Conservation (phyloP, 2,113 vertebrate genomes). For the Typhlomys cinereus region DNA sequence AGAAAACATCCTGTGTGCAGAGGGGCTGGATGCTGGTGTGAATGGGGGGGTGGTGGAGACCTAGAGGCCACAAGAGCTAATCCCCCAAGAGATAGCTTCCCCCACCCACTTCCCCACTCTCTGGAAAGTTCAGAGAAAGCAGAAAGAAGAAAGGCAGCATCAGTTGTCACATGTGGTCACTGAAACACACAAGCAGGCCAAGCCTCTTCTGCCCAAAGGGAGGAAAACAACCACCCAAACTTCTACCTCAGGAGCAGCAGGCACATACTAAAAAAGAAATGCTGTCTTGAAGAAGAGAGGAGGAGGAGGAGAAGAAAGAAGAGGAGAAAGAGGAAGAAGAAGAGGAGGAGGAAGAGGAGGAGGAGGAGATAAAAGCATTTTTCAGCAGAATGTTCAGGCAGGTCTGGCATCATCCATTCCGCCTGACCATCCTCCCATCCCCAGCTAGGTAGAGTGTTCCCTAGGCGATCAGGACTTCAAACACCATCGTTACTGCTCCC, state of each 20-base stretch:
- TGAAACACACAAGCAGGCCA: conserved; percentile 47
- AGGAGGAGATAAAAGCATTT: background rate
- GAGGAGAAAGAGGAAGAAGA: too few species aligned
- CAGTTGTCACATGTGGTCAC: conserved; percentile 57
- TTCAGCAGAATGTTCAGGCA: conserved; percentile 2
- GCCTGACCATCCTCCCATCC: background rate
- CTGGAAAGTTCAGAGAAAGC: conserved; percentile 78
- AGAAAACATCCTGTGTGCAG: conserved; percentile 91
- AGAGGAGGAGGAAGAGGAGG: too few species aligned
- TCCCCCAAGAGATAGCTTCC: conserved; percentile 78
- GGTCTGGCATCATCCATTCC: background rate
- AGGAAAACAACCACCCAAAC: conserved; percentile 17
- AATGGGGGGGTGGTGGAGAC: conserved; percentile 77
- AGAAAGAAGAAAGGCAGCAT: conserved; percentile 59
- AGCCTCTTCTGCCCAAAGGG: conserved; percentile 38
- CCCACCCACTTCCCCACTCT: too few species aligned
- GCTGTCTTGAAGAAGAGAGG: too few species aligned
- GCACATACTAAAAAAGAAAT: conserved; percentile 38
- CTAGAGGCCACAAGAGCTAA: conserved; percentile 83
- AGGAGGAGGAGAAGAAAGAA: background rate
- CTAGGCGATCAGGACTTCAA: background rate
- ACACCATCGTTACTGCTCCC: background rate
- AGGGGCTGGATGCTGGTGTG: conserved; percentile 73
- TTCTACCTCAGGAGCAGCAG: background rate
- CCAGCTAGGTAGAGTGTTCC: too few species aligned